These are phyloP conservation scores for Moxostoma hubbsi DNA, from an alignment of 2,797 vertebrate genomes.

Conservation along the genomic window DNA sequence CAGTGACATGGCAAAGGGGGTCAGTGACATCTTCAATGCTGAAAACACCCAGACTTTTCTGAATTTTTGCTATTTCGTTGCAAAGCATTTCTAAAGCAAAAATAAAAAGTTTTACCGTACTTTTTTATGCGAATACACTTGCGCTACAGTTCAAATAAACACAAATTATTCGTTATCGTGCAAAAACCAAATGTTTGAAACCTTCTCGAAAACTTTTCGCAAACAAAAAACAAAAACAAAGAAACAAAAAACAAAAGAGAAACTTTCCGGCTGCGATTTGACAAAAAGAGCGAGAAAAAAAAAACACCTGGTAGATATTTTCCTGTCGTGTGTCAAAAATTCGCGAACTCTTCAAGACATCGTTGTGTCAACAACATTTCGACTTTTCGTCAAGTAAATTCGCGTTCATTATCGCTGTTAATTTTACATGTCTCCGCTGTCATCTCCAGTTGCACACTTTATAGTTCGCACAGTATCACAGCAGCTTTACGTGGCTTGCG, in stretches of 20 bases:
- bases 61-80: slow-evolving; percentile 1
- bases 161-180: background rate
- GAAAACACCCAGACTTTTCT: background rate
- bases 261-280: slow-evolving; percentile 38
- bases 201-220: slow-evolving; percentile 10
- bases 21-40: background rate
- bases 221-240: slow-evolving; percentile 1
- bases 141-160: background rate
- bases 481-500: slow-evolving; percentile 72
- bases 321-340: background rate
- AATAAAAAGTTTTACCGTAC: background rate
- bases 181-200: background rate
- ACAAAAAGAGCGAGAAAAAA: background rate
- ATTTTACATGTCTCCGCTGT: slow-evolving; percentile 67
- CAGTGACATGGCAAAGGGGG: slow-evolving; percentile 28
- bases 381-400: background rate
- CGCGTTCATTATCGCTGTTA: slow-evolving; percentile 51
- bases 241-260: background rate
- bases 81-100: background rate
- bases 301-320: slow-evolving; percentile 9
- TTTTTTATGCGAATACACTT: background rate
- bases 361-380: slow-evolving; percentile 3
- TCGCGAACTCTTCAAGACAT: slow-evolving; percentile 1
- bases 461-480: slow-evolving; percentile 33
- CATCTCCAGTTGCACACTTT: slow-evolving; percentile 65